A percentile compares a stretch with the other conserved stretches of the same genome.
phyloP scores from a whole-genome alignment of 2,888 invertebrate genomes.

The Cryptus armator region DNA sequence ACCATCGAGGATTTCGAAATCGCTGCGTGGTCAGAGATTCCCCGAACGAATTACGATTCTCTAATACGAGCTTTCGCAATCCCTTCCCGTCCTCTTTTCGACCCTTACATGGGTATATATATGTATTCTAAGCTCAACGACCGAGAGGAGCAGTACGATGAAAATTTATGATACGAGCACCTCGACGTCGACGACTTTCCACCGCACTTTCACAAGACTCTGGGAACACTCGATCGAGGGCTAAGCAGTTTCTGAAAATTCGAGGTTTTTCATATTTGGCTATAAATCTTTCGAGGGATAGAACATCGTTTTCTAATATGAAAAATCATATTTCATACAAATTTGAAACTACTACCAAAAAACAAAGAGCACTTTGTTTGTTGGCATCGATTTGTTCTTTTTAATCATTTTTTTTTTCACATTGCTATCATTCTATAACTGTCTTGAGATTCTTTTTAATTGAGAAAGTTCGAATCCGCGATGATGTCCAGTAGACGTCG shows the following conservation, averaged over 20 bases:
- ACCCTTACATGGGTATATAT: constrained; percentile 4
- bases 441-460: background rate
- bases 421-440: background rate
- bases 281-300: background rate
- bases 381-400: background rate
- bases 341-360: background rate
- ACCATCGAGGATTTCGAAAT: constrained; percentile 58
- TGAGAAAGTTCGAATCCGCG: constrained; percentile 3
- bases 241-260: constrained; percentile 2
- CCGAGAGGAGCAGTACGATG: constrained; percentile 45
- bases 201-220: constrained; percentile 4
- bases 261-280: background rate
- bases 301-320: background rate
- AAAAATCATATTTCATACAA: background rate
- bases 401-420: background rate
- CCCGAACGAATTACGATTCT: constrained; percentile 57
- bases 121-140: constrained; percentile 35
- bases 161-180: constrained; percentile 58
- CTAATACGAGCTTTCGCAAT: constrained; percentile 14
- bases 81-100: background rate
- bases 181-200: background rate
- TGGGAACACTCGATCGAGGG: background rate
- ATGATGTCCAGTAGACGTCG: constrained; percentile 43
- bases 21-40: constrained; percentile 67
- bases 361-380: background rate